A percentile compares a stretch with the other conserved stretches of the same genome.
Evolutionary conservation across 2,113 vertebrate genomes (phyloP).

Genomic region (Phrynosoma platyrhinos): DNA sequence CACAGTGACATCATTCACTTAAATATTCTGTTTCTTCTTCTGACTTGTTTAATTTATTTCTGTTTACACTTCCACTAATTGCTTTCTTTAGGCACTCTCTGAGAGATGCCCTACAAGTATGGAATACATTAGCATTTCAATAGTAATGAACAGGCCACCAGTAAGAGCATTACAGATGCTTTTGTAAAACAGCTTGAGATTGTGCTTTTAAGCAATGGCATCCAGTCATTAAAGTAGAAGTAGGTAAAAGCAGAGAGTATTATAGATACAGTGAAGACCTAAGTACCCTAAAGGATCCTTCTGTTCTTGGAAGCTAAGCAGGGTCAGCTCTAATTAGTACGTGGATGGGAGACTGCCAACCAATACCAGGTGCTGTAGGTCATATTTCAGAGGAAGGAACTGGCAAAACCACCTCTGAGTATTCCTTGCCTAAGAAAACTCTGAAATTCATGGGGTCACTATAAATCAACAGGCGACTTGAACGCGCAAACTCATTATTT

Average conservation of each 20-base stretch:
- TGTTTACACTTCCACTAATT: constrained; percentile 62
- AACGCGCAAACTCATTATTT: background rate
- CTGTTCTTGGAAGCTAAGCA: no score
- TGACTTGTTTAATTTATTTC: constrained; percentile 42
- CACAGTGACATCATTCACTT: background rate
- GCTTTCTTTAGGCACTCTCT: constrained; percentile 54
- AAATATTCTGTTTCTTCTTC: constrained; percentile 44
- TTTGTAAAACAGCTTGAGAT: constrained; percentile 47
- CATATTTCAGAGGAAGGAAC: no score
- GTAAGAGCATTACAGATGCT: constrained; percentile 15
- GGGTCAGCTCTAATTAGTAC: no score
- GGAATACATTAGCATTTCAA: constrained; percentile 36
- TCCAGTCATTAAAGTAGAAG: constrained; percentile 65
- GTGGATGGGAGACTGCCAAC: no score
- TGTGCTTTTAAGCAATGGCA: constrained; percentile 43
- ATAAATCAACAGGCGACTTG: no score
- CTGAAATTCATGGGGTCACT: no score
- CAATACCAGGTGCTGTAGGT: no score
- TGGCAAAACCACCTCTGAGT: no score
- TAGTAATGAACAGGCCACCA: constrained; percentile 40
- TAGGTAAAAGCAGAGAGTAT: constrained; percentile 55
- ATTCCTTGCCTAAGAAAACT: no score
- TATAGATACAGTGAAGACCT: constrained; percentile 24
- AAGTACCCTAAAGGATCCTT: no score
- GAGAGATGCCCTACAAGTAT: constrained; percentile 46